Percentiles rank a stretch among this genome's conserved stretches.
These are phyloP conservation scores for Zosterops pallidus DNA, from an alignment of 2,113 vertebrate genomes.

Conservation along the genomic window DNA sequence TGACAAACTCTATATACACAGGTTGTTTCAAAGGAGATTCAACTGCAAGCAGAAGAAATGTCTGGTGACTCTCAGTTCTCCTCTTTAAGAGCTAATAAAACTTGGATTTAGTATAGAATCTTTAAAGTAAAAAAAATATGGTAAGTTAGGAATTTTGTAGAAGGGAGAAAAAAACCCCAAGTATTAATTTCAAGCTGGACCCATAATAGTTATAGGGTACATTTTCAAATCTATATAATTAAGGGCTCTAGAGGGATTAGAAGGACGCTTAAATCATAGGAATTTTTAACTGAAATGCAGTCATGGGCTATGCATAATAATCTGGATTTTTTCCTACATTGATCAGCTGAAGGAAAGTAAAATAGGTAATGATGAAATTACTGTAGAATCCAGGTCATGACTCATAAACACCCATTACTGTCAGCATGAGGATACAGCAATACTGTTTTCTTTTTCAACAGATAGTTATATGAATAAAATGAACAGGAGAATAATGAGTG, in stretches of 20 bases:
- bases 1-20: background rate
- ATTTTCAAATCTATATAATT: constrained; percentile 65
- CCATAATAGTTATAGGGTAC: constrained; percentile 39
- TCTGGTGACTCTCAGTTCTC: background rate
- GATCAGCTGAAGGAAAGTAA: background rate
- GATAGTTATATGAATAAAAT: background rate
- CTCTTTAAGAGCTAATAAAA: background rate
- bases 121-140: background rate
- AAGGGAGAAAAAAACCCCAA: background rate
- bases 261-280: constrained; percentile 48
- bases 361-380: background rate
- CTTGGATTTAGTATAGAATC: background rate
- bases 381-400: constrained; percentile 10
- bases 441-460: background rate
- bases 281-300: constrained; percentile 29
- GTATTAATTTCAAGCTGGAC: constrained; percentile 47
- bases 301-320: constrained; percentile 24
- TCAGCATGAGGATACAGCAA: background rate
- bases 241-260: constrained; percentile 53
- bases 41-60: background rate
- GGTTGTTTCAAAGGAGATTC: background rate
- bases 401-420: constrained; percentile 11
- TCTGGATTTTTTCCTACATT: constrained; percentile 50
- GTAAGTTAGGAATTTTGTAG: background rate
- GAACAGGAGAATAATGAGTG: background rate